These are phyloP conservation scores for Parthenolecanium corni DNA, from an alignment of 2,888 invertebrate genomes.

Conservation along the genomic window DNA sequence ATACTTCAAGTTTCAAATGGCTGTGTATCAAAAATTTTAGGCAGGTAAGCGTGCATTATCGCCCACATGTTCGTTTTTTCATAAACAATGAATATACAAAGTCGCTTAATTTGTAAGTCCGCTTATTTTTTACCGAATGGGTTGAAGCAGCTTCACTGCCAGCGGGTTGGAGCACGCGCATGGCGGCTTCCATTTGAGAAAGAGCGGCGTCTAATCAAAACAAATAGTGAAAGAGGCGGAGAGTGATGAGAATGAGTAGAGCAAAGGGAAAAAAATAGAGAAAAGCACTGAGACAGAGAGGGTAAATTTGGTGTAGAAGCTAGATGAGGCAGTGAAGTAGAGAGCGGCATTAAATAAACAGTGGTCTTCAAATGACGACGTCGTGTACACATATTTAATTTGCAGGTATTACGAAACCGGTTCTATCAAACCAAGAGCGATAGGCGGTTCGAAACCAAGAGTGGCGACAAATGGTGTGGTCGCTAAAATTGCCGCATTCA, in stretches of 20 bases:
- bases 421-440: constrained; percentile 91
- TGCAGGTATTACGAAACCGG: constrained; percentile 94
- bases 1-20: constrained; percentile 98
- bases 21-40: constrained; percentile 97
- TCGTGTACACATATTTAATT: constrained; percentile 6
- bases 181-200: background rate
- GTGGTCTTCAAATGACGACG: background rate
- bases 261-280: background rate
- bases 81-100: background rate
- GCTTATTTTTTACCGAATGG: no score
- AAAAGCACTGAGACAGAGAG: background rate
- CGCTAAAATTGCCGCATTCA: constrained; percentile 90
- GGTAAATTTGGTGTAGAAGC: background rate
- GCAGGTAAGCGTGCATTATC: constrained; percentile 55
- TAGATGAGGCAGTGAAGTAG: background rate
- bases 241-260: background rate
- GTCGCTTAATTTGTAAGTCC: background rate
- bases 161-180: no score
- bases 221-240: constrained; percentile 11
- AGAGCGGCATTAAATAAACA: background rate
- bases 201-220: background rate
- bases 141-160: no score
- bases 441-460: constrained; percentile 92
- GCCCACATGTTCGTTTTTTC: background rate
- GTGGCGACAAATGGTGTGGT: constrained; percentile 91